These are phyloP conservation scores for Patagioenas fasciata DNA, from an alignment of 2,113 vertebrate genomes.

Conservation along the genomic window DNA sequence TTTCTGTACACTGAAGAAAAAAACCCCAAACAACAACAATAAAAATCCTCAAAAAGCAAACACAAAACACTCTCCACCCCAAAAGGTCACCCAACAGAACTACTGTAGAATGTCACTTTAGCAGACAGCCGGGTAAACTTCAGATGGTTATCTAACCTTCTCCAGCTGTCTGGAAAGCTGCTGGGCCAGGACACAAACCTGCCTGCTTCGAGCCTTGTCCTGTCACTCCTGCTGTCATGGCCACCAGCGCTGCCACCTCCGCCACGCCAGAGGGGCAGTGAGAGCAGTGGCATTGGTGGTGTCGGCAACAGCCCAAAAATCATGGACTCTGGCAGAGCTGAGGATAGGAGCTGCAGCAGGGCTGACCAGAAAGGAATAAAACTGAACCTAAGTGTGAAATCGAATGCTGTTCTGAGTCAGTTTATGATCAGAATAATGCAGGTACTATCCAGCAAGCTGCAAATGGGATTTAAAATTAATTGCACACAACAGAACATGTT, in stretches of 20 bases:
- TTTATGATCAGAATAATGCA: neutral
- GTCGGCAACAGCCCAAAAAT: neutral
- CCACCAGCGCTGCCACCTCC: too few relatives aligned
- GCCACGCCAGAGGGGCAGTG: rapidly evolving
- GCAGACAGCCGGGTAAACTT: neutral
- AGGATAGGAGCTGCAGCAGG: neutral
- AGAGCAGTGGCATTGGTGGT: rapidly evolving
- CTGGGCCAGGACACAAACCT: neutral
- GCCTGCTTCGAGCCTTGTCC: neutral
- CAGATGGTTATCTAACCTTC: neutral
- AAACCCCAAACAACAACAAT: too few relatives aligned
- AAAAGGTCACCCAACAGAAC: neutral
- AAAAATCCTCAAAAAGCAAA: too few relatives aligned
- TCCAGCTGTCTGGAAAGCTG: neutral
- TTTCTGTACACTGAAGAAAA: neutral
- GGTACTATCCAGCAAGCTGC: neutral
- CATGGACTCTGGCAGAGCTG: neutral
- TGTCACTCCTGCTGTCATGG: neutral
- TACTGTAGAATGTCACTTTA: neutral
- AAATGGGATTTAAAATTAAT: neutral
- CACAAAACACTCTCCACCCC: too few relatives aligned
- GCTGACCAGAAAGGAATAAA: neutral
- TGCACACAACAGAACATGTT: neutral
- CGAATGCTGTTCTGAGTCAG: neutral
- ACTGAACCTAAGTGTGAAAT: neutral